Conservation (phyloP, 2,113 vertebrate species). For the Synodontis membranacea region DNA sequence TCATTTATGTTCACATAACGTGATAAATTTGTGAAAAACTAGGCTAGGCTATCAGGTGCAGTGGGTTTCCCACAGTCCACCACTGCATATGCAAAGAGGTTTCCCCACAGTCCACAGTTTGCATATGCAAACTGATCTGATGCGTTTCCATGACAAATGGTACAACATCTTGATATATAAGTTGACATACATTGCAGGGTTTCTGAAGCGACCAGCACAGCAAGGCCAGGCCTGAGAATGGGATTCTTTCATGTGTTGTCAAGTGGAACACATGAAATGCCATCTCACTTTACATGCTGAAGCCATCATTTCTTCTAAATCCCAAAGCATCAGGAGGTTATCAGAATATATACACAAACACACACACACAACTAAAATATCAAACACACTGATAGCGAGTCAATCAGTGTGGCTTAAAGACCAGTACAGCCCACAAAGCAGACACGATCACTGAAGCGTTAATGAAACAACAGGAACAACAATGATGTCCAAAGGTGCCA, state of each 20-base stretch:
- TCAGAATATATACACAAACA: conserved; percentile 2
- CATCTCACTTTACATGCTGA: conserved; percentile 39
- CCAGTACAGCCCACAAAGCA: conserved; percentile 12
- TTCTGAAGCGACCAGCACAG: conserved; percentile 53
- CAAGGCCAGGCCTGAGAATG: conserved; percentile 25
- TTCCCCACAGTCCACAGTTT: neutral
- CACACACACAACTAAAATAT: neutral
- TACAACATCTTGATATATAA: neutral
- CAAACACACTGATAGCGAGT: neutral
- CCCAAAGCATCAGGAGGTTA: neutral
- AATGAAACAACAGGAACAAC: neutral
- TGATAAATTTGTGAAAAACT: neutral
- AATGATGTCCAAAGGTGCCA: neutral
- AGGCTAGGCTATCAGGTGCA: neutral
- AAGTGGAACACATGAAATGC: conserved; percentile 52
- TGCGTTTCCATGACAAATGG: neutral
- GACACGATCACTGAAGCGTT: neutral
- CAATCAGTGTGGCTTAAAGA: neutral
- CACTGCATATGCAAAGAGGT: neutral
- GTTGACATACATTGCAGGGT: neutral
- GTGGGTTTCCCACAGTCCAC: neutral
- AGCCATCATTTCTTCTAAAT: neutral
- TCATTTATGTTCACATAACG: no score
- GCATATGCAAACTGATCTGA: neutral
- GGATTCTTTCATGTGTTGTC: conserved; percentile 55